These are phyloP conservation scores for Entelurus aequoreus DNA, from an alignment of 2,113 vertebrate genomes.

Conservation along the genomic window DNA sequence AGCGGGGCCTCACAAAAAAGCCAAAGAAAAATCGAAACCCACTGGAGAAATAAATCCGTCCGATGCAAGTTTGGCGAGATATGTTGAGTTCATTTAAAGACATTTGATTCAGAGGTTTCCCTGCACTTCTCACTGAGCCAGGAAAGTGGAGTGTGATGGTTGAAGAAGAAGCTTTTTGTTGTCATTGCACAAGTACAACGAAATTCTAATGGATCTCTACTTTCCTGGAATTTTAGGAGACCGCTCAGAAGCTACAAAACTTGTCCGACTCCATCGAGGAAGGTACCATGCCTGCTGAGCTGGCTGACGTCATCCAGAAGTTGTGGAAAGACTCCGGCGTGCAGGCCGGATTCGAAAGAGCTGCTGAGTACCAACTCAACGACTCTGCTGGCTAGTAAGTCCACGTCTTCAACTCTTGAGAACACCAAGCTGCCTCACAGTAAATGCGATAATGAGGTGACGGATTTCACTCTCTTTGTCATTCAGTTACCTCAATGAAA, in stretches of 20 bases:
- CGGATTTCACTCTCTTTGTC: conserved; percentile 3
- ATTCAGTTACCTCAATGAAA: conserved; percentile 84
- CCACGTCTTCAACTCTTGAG: background rate
- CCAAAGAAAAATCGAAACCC: no score
- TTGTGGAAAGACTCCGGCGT: conserved; percentile 87
- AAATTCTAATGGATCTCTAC: conserved; percentile 26
- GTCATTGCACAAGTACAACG: no score
- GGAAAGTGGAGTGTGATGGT: no score
- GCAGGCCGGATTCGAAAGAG: conserved; percentile 83
- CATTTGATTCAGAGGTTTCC: no score
- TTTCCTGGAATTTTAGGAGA: conserved; percentile 69
- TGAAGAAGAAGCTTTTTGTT: no score
- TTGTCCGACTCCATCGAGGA: conserved; percentile 94
- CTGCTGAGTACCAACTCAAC: conserved; percentile 93
- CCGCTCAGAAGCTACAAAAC: conserved; percentile 84
- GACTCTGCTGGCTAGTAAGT: conserved; percentile 95
- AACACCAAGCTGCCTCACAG: background rate
- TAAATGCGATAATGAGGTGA: background rate
- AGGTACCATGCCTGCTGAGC: conserved; percentile 87
- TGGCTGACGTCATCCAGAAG: conserved; percentile 81
- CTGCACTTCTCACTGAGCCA: no score
- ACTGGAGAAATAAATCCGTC: no score
- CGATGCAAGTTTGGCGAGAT: no score
- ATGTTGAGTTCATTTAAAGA: no score
- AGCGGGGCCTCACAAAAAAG: no score